phyloP scores from a whole-genome alignment of 2,888 invertebrate genomes.

The Sylvicola cinctus region DNA sequence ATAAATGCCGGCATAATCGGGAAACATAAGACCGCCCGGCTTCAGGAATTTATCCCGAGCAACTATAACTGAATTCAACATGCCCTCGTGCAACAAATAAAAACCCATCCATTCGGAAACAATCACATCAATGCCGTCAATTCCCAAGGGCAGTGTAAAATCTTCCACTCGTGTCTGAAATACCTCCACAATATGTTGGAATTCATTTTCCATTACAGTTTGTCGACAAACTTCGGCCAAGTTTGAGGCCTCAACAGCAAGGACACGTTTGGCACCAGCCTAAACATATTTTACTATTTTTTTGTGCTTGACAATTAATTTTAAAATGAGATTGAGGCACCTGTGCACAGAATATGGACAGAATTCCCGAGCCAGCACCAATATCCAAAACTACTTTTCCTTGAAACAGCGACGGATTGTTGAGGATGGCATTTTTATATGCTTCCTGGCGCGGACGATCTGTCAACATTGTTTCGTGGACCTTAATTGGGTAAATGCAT shows the following conservation, averaged over 20 bases:
- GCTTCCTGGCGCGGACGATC: constrained; percentile 56
- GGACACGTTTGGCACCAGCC: constrained; percentile 76
- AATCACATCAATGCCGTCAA: constrained; percentile 64
- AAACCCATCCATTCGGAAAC: constrained; percentile 99
- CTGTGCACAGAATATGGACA: constrained; percentile 70
- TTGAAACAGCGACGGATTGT: constrained; percentile 40
- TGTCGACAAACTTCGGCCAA: constrained; percentile 41
- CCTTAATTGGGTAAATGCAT: constrained; percentile 29
- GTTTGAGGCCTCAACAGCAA: constrained; percentile 64
- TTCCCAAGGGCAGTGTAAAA: constrained; percentile 33
- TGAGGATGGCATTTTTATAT: constrained; percentile 59
- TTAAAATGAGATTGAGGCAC: neutral
- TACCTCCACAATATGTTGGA: constrained; percentile 45
- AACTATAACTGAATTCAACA: constrained; percentile 73
- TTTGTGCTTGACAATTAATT: constrained; percentile 1
- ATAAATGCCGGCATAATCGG: constrained; percentile 38
- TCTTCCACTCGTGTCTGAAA: constrained; percentile 62
- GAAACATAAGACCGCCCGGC: constrained; percentile 51
- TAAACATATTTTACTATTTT: neutral
- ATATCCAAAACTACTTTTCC: constrained; percentile 70
- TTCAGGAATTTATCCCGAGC: constrained; percentile 67
- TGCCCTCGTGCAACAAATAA: constrained; percentile 84
- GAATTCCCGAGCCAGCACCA: constrained; percentile 71
- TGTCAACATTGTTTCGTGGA: constrained; percentile 61
- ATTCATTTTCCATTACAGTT: constrained; percentile 48